A percentile compares a stretch with the other conserved stretches of the same genome.
Conservation (phyloP, 1,140 invertebrate species). For the Nymphalis io region DNA sequence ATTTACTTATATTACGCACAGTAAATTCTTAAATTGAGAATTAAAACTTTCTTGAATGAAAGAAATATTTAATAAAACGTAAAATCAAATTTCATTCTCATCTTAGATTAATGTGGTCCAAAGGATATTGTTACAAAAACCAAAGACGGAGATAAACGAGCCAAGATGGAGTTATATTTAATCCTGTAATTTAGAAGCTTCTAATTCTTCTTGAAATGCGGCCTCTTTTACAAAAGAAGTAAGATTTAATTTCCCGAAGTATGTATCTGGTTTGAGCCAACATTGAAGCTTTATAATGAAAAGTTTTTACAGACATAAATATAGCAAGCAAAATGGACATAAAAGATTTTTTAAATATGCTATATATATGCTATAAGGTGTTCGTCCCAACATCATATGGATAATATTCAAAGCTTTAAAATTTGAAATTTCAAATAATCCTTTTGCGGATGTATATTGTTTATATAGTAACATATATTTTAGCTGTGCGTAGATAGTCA, state of each 20-base stretch:
- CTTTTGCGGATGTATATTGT: no score
- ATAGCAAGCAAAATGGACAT: no score
- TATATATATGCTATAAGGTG: no score
- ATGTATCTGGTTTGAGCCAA: background rate
- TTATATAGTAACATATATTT: no score
- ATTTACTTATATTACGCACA: no score
- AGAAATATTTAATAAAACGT: background rate
- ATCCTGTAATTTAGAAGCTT: slow-evolving; percentile 21
- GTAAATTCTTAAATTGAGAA: no score
- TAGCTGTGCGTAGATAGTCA: no score
- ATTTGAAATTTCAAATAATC: no score
- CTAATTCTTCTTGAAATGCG: slow-evolving; percentile 22
- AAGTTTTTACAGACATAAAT: no score
- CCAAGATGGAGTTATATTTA: slow-evolving; percentile 17
- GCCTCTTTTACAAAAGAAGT: background rate
- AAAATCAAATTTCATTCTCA: background rate
- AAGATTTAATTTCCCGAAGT: background rate
- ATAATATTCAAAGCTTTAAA: no score
- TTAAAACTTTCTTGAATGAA: background rate
- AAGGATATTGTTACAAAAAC: slow-evolving; percentile 12
- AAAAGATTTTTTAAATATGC: no score
- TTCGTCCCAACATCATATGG: no score
- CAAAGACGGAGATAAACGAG: slow-evolving; percentile 17
- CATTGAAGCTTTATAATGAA: background rate
- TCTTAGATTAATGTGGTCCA: background rate